Evolutionary conservation across 2,113 vertebrate species (phyloP), one percentile per base, ranked within the genome.

Genomic region (Saguinus imperator): DNA sequence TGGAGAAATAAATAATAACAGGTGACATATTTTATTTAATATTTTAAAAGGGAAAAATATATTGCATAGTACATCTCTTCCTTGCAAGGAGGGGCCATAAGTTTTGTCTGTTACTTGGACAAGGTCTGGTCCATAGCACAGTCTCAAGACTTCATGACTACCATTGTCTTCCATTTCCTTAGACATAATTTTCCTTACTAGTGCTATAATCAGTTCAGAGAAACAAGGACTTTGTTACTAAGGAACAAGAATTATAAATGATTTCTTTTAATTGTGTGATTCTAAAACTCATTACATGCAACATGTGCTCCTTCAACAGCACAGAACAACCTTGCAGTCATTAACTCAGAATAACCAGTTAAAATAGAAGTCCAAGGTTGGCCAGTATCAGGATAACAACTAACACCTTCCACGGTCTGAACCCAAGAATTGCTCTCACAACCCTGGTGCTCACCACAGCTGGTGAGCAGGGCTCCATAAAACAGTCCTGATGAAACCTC

Each of bases 261-360:
- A 95, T 92, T 92, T 68, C 93, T 95, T 94, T 79, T 68, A 73
- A 94, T 75, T 94, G 66, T 57, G 25, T 35, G 66, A 83, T n/a
- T 80, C 91, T 80, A 70, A 92, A 94, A 80, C 32, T 45, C 72
- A 83, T 77, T 85, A 70, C 76, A 80, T 45, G 48, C 27, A 6
- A 37, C 66, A 93, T 48, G 57, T 2, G 18, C 45, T 35, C 37
- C 70, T 96, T 95, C 35, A 61, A 77, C 3, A 81, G 52, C 81
- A 92, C 35, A 73, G 45, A 88, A 77, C 43, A 80, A 94, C 90
- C 72, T 13, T 16, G 13, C 88, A 40, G 52, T 73, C 87, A 72
- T 87, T 92, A 88, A 93, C 43, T 89, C 61, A 73, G 43, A 61
- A 77, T 23, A 77, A 35, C 4, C 57, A 50, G 43, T 73, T 93